Conservation (phyloP, 23 tunicate genomes). For the Trididemnum clinides region DNA sequence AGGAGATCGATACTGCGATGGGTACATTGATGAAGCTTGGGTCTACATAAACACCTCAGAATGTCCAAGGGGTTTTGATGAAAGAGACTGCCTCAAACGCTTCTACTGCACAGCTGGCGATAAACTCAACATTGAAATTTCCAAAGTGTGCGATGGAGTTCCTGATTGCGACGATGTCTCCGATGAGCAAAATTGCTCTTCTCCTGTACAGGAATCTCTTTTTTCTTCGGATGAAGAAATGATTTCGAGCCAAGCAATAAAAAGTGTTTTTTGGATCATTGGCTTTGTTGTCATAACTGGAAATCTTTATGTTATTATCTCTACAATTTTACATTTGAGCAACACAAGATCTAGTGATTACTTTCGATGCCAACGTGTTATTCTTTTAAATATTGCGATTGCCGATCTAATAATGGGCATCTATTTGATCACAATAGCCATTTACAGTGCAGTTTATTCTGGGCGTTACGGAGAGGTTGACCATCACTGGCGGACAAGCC, state of each 20-base stretch:
- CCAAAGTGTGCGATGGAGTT: neutral
- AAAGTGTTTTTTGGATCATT: neutral
- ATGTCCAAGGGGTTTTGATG: conserved; percentile 34
- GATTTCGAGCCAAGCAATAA: neutral
- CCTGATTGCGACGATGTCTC: conserved; percentile 6
- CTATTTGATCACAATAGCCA: conserved; percentile 30
- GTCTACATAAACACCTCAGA: neutral
- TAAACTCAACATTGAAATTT: conserved; percentile 8
- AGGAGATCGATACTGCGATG: conserved; percentile 49
- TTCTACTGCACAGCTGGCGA: conserved; percentile 7
- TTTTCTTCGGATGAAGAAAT: conserved; percentile 27
- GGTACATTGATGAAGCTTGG: conserved; percentile 26
- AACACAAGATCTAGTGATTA: neutral
- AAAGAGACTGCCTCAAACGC: conserved; percentile 2
- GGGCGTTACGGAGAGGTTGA: conserved; percentile 30
- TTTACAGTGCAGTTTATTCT: conserved; percentile 7
- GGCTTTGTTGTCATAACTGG: neutral
- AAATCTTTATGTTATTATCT: neutral
- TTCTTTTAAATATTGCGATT: conserved; percentile 45
- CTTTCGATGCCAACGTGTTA: neutral
- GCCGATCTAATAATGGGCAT: conserved; percentile 56
- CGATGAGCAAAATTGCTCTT: neutral
- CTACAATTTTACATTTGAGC: neutral
- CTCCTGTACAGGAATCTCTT: neutral
- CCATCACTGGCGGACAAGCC: conserved; percentile 24